Percentiles rank a stretch among this genome's conserved stretches.
These are phyloP conservation scores for Sthenelais limicola DNA, from an alignment of 2,888 invertebrate species.

Conservation along the genomic window DNA sequence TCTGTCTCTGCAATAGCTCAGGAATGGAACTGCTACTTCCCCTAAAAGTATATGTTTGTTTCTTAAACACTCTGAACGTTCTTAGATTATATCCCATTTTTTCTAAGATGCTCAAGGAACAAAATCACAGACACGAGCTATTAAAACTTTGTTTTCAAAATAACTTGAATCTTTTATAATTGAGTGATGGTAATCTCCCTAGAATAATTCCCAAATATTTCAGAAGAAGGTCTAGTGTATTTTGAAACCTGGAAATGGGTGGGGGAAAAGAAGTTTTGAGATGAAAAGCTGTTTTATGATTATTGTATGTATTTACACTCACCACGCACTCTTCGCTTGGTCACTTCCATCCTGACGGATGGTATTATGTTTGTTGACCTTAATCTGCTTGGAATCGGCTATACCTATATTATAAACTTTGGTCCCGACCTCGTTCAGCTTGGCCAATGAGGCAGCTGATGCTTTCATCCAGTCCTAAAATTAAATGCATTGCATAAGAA, in stretches of 20 bases:
- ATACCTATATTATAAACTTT: constrained; percentile 62
- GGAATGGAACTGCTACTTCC: constrained; percentile 62
- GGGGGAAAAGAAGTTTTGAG: not conserved
- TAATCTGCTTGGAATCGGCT: constrained; percentile 46
- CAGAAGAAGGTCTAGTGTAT: not conserved
- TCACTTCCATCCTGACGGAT: not conserved
- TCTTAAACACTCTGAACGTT: no score
- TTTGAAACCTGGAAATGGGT: not conserved
- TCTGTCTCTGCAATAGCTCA: constrained; percentile 56
- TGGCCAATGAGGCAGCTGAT: constrained; percentile 56
- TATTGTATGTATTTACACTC: not conserved
- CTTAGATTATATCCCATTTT: no score
- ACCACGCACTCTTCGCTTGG: constrained; percentile 28
- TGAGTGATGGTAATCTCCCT: no score
- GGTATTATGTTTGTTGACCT: constrained; percentile 2
- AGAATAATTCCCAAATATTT: not conserved
- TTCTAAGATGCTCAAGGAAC: no score
- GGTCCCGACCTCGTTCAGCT: constrained; percentile 61
- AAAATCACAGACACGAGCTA: no score
- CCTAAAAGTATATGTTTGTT: constrained; percentile 49
- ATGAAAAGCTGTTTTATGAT: not conserved
- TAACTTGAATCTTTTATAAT: no score
- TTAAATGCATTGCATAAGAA: not conserved
- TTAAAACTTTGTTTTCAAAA: no score
- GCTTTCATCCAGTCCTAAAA: constrained; percentile 62